These are phyloP conservation scores for Cephonodes hylas DNA, from an alignment of 2,888 invertebrate genomes.

Conservation along the genomic window DNA sequence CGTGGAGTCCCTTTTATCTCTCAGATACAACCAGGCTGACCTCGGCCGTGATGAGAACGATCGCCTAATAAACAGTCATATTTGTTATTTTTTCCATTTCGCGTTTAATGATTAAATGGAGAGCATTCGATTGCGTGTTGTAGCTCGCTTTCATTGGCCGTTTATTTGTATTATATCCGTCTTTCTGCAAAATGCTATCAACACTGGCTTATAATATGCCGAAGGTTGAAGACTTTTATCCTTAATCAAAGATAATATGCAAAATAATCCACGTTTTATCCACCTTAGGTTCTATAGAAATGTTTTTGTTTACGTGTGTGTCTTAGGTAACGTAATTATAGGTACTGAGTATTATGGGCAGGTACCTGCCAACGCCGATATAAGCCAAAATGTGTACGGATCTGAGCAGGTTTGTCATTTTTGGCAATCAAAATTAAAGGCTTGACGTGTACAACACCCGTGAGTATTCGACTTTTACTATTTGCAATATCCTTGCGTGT, in stretches of 20 bases:
- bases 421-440: too few species aligned
- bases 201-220: neutral
- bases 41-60: conserved; percentile 20
- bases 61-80: conserved; percentile 19
- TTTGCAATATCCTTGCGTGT: too few species aligned
- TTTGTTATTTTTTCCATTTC: conserved; percentile 17
- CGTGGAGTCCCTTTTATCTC: conserved; percentile 28
- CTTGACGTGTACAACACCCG: too few species aligned
- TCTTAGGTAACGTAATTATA: neutral
- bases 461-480: too few species aligned
- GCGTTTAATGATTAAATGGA: neutral
- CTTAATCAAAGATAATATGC: neutral
- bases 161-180: neutral
- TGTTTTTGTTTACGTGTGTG: neutral
- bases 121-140: neutral
- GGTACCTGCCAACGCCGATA: neutral
- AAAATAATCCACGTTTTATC: neutral
- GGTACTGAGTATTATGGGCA: neutral
- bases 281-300: neutral
- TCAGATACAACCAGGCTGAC: conserved; percentile 21
- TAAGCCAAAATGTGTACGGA: neutral
- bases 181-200: neutral
- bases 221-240: neutral
- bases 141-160: neutral
- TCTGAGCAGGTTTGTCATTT: too few species aligned